phyloP scores from a whole-genome alignment of 64 coral and sea anemone genomes.

The Anthopleura sola region DNA sequence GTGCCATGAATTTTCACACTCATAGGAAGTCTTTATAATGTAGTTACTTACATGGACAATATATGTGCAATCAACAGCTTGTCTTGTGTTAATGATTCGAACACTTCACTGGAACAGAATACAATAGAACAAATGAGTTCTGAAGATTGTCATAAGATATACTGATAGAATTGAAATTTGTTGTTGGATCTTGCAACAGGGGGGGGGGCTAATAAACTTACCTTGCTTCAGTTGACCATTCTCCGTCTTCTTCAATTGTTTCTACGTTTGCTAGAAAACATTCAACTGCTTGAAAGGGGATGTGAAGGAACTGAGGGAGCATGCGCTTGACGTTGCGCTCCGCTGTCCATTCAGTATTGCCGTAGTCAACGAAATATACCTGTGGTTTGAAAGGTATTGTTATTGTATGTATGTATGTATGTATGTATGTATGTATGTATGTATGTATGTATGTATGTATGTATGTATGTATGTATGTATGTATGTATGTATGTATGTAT shows the following conservation, averaged over 20 bases:
- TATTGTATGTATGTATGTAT: no score
- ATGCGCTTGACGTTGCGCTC: slow-evolving; percentile 69
- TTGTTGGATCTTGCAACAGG: no score
- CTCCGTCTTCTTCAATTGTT: slow-evolving; percentile 19
- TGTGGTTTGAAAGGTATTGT: not conserved
- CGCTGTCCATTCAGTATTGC: slow-evolving; percentile 79
- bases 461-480: no score
- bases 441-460: no score
- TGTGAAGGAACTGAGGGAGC: slow-evolving; percentile 92
- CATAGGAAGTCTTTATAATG: no score
- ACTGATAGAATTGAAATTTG: no score
- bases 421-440: no score
- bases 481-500: no score
- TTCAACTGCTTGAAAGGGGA: slow-evolving; percentile 94
- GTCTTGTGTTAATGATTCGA: slow-evolving; percentile 70
- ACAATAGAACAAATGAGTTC: not conserved
- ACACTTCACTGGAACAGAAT: slow-evolving; percentile 52
- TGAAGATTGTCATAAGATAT: no score
- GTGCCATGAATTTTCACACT: not conserved
- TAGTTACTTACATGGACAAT: slow-evolving; percentile 75
- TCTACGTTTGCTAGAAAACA: slow-evolving; percentile 85
- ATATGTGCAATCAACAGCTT: slow-evolving; percentile 71
- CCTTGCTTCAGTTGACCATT: slow-evolving; percentile 68
- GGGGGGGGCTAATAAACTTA: slow-evolving; percentile 47
- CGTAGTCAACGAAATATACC: slow-evolving; percentile 93